These are phyloP conservation scores for Smittia aterrima DNA, from an alignment of 2,888 invertebrate species.

Conservation along the genomic window DNA sequence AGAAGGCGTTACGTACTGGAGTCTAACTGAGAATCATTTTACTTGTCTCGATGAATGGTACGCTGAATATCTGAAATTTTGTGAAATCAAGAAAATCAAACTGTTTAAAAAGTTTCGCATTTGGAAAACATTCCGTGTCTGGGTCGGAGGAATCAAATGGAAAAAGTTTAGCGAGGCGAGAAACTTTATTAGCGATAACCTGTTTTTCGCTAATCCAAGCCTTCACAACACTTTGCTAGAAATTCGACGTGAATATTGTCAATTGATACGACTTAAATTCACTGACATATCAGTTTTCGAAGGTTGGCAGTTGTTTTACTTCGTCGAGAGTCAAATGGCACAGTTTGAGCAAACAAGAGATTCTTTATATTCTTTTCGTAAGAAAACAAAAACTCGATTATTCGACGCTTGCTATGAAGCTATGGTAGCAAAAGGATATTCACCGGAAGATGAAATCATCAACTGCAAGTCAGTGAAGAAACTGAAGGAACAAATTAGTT, in stretches of 20 bases:
- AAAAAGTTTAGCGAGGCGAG: conserved; percentile 65
- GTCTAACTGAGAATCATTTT: conserved; percentile 70
- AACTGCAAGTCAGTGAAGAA: conserved; percentile 58
- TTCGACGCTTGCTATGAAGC: conserved; percentile 72
- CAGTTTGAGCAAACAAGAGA: conserved; percentile 49
- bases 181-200: conserved; percentile 62
- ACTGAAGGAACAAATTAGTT: conserved; percentile 72
- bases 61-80: conserved; percentile 76
- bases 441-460: conserved; percentile 65
- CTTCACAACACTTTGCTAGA: conserved; percentile 69
- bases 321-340: conserved; percentile 64
- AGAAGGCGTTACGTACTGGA: conserved; percentile 78
- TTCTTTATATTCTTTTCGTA: conserved; percentile 56
- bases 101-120: conserved; percentile 66
- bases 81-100: conserved; percentile 71
- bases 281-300: conserved; percentile 58
- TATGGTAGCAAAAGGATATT: conserved; percentile 72
- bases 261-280: conserved; percentile 63
- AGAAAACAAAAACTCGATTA: conserved; percentile 59
- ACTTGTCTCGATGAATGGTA: conserved; percentile 78
- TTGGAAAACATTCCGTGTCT: conserved; percentile 80
- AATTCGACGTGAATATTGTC: conserved; percentile 66
- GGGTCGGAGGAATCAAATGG: conserved; percentile 71
- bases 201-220: conserved; percentile 72
- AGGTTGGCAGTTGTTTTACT: conserved; percentile 63